Conservation (phyloP, 2,888 invertebrate species). For the Aproaerema taeniolella region DNA sequence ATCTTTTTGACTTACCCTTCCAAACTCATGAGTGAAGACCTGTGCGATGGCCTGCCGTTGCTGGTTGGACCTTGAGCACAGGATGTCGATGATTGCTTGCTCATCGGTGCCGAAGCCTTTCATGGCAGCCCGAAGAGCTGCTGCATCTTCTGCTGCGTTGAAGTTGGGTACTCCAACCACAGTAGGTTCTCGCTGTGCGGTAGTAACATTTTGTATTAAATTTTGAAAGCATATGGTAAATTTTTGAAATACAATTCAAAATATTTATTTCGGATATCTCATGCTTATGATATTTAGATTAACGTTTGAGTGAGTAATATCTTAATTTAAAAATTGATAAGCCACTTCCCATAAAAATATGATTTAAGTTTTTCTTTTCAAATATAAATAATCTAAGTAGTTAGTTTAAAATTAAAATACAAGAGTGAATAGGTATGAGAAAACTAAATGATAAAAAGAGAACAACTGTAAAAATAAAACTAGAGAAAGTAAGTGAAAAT, state of each 20-base stretch:
- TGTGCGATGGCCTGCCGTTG: constrained; percentile 84
- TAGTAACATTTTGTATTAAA: background rate
- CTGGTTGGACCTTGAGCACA: constrained; percentile 81
- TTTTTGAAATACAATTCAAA: background rate
- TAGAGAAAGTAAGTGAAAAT: no score
- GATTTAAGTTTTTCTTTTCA: no score
- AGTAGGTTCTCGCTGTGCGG: constrained; percentile 71
- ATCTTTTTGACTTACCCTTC: constrained; percentile 65
- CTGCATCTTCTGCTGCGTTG: constrained; percentile 81
- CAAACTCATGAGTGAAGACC: constrained; percentile 78
- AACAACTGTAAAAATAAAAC: no score
- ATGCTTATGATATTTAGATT: no score
- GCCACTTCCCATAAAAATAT: no score
- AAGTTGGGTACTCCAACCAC: constrained; percentile 77
- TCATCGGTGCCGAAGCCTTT: constrained; percentile 88
- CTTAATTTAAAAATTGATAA: no score
- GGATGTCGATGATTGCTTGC: constrained; percentile 83
- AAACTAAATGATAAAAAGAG: no score
- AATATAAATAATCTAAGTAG: no score
- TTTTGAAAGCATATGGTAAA: background rate
- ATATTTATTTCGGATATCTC: background rate
- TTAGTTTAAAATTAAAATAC: no score
- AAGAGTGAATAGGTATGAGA: no score
- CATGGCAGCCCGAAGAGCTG: constrained; percentile 82
- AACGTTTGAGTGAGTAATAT: background rate